Conservation (phyloP, 2,888 invertebrate species). For the Dasysyrphus albostriatus region DNA sequence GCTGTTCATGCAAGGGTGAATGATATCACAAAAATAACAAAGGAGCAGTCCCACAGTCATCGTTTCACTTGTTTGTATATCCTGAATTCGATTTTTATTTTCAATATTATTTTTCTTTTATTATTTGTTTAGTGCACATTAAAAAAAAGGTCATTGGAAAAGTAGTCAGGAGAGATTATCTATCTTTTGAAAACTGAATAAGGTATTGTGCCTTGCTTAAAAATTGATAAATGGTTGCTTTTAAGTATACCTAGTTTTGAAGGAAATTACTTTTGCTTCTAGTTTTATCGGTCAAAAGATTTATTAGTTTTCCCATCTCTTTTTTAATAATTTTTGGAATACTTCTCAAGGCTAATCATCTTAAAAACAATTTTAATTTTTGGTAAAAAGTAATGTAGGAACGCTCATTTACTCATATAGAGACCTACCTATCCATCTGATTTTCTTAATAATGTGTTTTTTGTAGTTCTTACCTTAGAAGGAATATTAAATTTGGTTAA, state of each 20-base stretch:
- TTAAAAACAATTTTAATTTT: background rate
- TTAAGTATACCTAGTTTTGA: constrained; percentile 30
- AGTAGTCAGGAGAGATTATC: constrained; percentile 38
- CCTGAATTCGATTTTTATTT: constrained; percentile 44
- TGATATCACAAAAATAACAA: constrained; percentile 47
- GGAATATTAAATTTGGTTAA: too few species aligned
- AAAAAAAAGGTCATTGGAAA: constrained; percentile 37
- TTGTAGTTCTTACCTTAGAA: too few species aligned
- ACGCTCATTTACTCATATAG: too few species aligned
- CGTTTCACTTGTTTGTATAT: constrained; percentile 52
- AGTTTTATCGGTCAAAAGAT: background rate
- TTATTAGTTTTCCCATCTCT: background rate
- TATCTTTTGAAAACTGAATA: constrained; percentile 52
- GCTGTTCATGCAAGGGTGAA: constrained; percentile 2
- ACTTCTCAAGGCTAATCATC: background rate
- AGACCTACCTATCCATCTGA: too few species aligned
- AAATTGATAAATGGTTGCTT: constrained; percentile 60
- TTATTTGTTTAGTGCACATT: constrained; percentile 49
- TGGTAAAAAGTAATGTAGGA: too few species aligned
- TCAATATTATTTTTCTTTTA: constrained; percentile 32
- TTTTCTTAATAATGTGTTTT: too few species aligned
- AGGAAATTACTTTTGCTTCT: background rate
- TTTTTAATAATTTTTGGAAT: background rate
- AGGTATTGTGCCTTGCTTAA: constrained; percentile 46
- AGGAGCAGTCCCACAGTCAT: constrained; percentile 53